Percentiles rank a stretch among this genome's conserved stretches.
Conservation (phyloP, 2,888 invertebrate species). For the Chorisops tibialis region DNA sequence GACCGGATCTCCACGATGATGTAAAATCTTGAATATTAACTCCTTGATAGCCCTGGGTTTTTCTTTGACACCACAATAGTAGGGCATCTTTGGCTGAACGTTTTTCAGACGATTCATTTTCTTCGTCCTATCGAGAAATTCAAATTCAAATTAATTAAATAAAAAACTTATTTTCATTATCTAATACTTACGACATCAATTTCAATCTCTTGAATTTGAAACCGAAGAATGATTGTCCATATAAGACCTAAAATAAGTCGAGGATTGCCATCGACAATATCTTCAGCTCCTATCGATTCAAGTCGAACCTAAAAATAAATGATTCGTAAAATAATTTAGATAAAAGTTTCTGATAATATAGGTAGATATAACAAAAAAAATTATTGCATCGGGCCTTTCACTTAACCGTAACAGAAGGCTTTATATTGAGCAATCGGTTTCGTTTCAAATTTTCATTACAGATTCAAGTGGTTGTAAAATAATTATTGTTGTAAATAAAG, state of each 20-base stretch:
- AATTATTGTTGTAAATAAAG: too few relatives aligned
- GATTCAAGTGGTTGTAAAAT: too few relatives aligned
- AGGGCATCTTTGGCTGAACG: conserved; percentile 98
- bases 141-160: not conserved
- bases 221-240: conserved; percentile 98
- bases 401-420: too few relatives aligned
- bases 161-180: not conserved
- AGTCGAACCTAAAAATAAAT: conserved; percentile 71
- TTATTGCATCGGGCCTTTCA: too few relatives aligned
- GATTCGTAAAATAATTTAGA: not conserved
- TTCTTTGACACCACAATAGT: conserved; percentile 96
- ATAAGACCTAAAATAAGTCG: conserved; percentile 94
- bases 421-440: too few relatives aligned
- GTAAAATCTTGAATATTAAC: conserved; percentile 88
- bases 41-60: conserved; percentile 90
- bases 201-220: conserved; percentile 98
- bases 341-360: too few relatives aligned
- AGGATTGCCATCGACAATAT: conserved; percentile 97
- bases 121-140: conserved; percentile 69
- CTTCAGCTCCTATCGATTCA: conserved; percentile 98
- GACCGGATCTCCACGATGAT: conserved; percentile 91
- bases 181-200: conserved; percentile 79
- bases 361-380: too few relatives aligned
- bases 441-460: too few relatives aligned
- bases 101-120: conserved; percentile 94